Conservation (phyloP, 2,888 invertebrate species). For the Conchocele bisecta region DNA sequence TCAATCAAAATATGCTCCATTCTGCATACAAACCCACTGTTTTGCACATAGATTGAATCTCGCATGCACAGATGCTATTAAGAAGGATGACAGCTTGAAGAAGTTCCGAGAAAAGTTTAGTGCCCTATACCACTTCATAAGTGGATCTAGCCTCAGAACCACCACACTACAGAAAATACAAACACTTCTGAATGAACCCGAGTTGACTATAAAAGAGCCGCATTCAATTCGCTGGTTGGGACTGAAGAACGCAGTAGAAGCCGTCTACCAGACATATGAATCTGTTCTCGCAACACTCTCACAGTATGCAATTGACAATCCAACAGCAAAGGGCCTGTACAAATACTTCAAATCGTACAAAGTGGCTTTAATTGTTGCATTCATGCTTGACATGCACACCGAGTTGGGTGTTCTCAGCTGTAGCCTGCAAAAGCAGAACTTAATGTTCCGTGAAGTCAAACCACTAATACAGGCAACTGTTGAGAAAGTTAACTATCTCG, state of each 20-base stretch:
- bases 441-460: slow-evolving; percentile 8
- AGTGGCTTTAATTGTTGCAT: slow-evolving; percentile 20
- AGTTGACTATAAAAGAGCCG: slow-evolving; percentile 42
- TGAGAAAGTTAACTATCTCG: not conserved
- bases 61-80: slow-evolving; percentile 36
- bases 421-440: slow-evolving; percentile 9
- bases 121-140: too few relatives aligned
- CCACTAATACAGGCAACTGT: slow-evolving; percentile 24
- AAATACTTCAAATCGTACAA: slow-evolving; percentile 36
- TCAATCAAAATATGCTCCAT: slow-evolving; percentile 17
- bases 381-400: slow-evolving; percentile 38
- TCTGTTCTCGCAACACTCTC: slow-evolving; percentile 37
- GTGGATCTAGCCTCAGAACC: too few relatives aligned
- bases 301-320: slow-evolving; percentile 30
- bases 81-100: slow-evolving; percentile 21
- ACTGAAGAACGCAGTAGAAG: slow-evolving; percentile 30
- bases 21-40: slow-evolving; percentile 30
- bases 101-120: too few relatives aligned
- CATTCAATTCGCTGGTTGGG: slow-evolving; percentile 47
- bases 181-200: slow-evolving; percentile 40
- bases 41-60: slow-evolving; percentile 36
- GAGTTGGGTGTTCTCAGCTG: slow-evolving; percentile 14
- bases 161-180: slow-evolving; percentile 29
- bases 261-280: slow-evolving; percentile 30
- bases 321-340: slow-evolving; percentile 24